phyloP scores from a whole-genome alignment of 2,888 invertebrate species.

The Bombylius discolor region DNA sequence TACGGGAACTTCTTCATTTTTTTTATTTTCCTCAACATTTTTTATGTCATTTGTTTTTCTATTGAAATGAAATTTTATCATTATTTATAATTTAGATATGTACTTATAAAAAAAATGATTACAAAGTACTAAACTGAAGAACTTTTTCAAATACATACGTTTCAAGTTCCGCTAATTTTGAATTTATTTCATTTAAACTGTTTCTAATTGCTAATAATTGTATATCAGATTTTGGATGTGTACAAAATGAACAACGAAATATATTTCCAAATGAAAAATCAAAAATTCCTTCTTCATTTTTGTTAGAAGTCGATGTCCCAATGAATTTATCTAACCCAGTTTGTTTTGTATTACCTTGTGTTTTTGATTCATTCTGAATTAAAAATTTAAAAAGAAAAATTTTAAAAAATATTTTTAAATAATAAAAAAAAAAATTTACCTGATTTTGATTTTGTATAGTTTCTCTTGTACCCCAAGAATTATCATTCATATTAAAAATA shows the following conservation, averaged over 20 bases:
- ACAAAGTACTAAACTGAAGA: too few relatives aligned
- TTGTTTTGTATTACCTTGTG: slow-evolving; percentile 8
- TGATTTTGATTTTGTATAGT: slow-evolving; percentile 33
- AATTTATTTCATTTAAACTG: slow-evolving; percentile 35
- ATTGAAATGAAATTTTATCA: too few relatives aligned
- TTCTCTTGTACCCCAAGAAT: slow-evolving; percentile 91
- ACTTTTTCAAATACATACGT: too few relatives aligned
- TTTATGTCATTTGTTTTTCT: too few relatives aligned
- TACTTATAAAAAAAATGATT: too few relatives aligned
- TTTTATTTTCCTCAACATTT: too few relatives aligned
- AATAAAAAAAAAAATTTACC: background rate
- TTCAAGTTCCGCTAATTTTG: slow-evolving; percentile 32
- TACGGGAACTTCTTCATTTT: too few relatives aligned
- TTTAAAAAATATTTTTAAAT: slow-evolving; percentile 7
- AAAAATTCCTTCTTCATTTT: slow-evolving; percentile 38
- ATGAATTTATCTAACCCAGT: slow-evolving; percentile 17
- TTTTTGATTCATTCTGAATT: slow-evolving; percentile 6
- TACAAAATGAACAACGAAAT: slow-evolving; percentile 43
- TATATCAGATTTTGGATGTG: slow-evolving; percentile 33
- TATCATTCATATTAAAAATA: slow-evolving; percentile 82
- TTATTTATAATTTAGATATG: too few relatives aligned
- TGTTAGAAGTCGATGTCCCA: slow-evolving; percentile 22
- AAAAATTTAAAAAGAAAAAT: background rate
- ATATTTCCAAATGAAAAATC: slow-evolving; percentile 40
- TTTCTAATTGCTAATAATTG: slow-evolving; percentile 35